A percentile compares a stretch with the other conserved stretches of the same genome.
phyloP scores from a whole-genome alignment of 2,113 vertebrate genomes.

The Tychaedon coryphoeus region DNA sequence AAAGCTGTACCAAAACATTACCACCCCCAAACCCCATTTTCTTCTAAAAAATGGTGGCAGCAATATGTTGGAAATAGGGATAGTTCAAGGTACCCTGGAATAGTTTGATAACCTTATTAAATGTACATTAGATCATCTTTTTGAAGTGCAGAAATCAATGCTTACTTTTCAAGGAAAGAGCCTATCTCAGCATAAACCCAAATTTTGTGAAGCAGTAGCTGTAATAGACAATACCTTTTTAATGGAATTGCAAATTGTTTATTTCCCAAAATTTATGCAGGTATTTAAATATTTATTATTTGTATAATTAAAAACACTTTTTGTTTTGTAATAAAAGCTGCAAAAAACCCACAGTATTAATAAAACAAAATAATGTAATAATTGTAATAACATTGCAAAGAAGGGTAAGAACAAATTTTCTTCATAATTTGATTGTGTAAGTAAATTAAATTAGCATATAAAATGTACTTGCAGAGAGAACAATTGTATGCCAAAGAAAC shows the following conservation, averaged over 20 bases:
- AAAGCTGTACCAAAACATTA: rapidly evolving
- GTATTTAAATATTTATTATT: neutral
- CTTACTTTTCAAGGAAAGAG: neutral
- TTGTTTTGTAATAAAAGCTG: neutral
- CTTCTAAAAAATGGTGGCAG: neutral
- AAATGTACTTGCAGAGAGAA: neutral
- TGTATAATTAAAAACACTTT: neutral
- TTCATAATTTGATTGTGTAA: neutral
- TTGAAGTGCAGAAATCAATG: neutral
- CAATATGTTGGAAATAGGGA: neutral
- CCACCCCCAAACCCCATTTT: rapidly evolving
- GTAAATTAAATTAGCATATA: neutral
- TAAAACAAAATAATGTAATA: neutral
- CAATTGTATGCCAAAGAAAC: neutral
- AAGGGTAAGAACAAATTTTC: neutral
- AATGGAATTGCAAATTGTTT: neutral
- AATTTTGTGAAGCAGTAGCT: neutral
- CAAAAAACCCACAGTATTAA: neutral
- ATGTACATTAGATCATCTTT: neutral
- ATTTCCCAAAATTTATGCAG: neutral
- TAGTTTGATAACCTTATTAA: neutral
- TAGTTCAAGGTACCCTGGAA: neutral
- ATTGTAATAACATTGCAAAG: neutral
- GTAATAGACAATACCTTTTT: neutral
- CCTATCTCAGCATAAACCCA: neutral